Base-by-base conservation (phyloP, 1,140 invertebrate genomes). In the Stegodyphus dumicola region DNA sequence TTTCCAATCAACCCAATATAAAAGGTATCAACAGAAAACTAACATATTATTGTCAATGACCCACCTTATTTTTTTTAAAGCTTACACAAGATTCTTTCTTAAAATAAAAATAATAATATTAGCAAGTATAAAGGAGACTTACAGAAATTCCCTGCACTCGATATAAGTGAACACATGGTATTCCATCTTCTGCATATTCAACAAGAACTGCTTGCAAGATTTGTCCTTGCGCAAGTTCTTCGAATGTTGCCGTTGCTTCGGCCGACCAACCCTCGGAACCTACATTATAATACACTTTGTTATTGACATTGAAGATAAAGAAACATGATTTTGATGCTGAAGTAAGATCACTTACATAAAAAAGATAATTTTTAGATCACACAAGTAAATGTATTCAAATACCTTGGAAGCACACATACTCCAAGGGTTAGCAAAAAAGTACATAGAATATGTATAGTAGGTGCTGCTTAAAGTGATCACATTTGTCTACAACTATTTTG, bases 161-260 rank as follows among this genome's bases (percentile, higher is more conserved):
- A 91, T 95, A 96, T 81, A 96, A 93, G 90, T 95, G 93, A 86
- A 97, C 93, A 88, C 95, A 93, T 74, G 95, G 95, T 65, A 95
- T 91, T 71, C 94, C 94, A 87, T 93, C 93, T 87, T 95, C 93
- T 87, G 94, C 94, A 89, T 96, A 96, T 87, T 94, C 95, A 87
- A 94, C 94, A 86, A 98, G 93, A 91, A 97, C 94, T 85, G 96
- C 96, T 92, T 97, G 95, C 86, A 97, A 92, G 88, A 97, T 92
- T 89, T 94, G 93, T 79, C 94, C 94, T 88, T 93, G 93, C 80
- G 95, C 95, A 88, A 97, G 91, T 87, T 94, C 93, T 88, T 93
- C 93, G 89, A 98, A 93, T 88, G 94, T 92, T 76, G 93, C 92
- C 76, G 93, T 93, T 51, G 96, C 95, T 90, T 96, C 95, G 83